A percentile compares a stretch with the other conserved stretches of the same genome.
Evolutionary conservation across 35 echinoderm and acorn worm genomes (phyloP).

Genomic region (Ophioderma brevispina): DNA sequence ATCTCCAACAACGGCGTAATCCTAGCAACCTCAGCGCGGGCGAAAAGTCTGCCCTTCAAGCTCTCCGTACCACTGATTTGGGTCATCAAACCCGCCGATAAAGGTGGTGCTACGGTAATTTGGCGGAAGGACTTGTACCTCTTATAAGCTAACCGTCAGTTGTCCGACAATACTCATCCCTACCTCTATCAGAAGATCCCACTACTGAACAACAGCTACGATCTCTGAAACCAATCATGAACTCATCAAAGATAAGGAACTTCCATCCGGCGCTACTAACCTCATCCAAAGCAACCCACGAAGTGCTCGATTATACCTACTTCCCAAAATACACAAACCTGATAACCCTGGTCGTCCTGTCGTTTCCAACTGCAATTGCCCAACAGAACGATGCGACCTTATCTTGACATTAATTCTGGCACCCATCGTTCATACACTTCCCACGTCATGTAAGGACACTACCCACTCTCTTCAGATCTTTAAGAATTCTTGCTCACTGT

Average conservation of each 20-base stretch:
- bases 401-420: conserved; percentile 24
- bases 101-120: conserved; percentile 30
- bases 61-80: neutral
- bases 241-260: neutral
- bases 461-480: conserved; percentile 26
- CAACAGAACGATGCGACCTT: conserved; percentile 17
- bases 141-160: neutral
- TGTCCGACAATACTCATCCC: neutral
- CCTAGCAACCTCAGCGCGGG: too few species aligned
- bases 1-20: too few species aligned
- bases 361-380: conserved; percentile 36
- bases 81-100: conserved; percentile 27
- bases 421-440: conserved; percentile 29
- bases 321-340: conserved; percentile 63
- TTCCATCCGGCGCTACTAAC: neutral
- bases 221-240: conserved; percentile 12
- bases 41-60: too few species aligned
- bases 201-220: conserved; percentile 15
- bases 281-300: neutral
- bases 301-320: conserved; percentile 36
- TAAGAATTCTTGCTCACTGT: neutral
- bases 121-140: conserved; percentile 21
- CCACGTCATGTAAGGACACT: conserved; percentile 50
- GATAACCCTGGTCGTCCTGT: conserved; percentile 45
- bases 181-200: neutral